These are phyloP conservation scores for Leptoclinus maculatus DNA, from an alignment of 2,797 vertebrate genomes.

Conservation along the genomic window DNA sequence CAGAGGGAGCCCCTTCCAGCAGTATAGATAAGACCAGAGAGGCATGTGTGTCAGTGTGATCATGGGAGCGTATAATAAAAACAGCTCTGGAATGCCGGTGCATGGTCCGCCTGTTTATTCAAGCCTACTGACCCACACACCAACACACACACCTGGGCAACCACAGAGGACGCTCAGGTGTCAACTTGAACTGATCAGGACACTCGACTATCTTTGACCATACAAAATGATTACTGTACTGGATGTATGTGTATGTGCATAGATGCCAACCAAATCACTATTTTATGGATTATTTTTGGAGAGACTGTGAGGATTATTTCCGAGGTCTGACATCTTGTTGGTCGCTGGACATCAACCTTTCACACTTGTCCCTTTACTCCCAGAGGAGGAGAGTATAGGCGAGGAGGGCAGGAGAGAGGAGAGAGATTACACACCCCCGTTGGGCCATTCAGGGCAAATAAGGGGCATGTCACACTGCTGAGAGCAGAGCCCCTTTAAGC, in stretches of 20 bases:
- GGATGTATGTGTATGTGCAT: neutral
- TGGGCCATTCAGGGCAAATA: constrained; percentile 50
- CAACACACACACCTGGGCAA: constrained; percentile 36
- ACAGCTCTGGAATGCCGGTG: constrained; percentile 31
- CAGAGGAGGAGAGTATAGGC: neutral
- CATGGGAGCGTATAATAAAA: constrained; percentile 48
- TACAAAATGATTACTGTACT: neutral
- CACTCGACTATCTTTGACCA: neutral
- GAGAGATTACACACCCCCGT: constrained; percentile 52
- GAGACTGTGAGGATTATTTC: neutral
- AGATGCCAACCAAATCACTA: neutral
- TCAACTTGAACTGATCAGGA: neutral
- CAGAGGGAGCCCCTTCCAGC: constrained; percentile 47
- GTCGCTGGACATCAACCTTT: constrained; percentile 6
- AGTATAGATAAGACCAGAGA: constrained; percentile 59
- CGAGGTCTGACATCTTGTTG: neutral
- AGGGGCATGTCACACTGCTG: constrained; percentile 47
- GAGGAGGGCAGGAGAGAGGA: constrained; percentile 13
- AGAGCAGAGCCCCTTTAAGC: constrained; percentile 61
- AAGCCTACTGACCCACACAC: constrained; percentile 28
- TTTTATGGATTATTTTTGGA: neutral
- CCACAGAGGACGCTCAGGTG: constrained; percentile 8
- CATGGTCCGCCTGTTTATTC: constrained; percentile 36
- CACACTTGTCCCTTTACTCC: constrained; percentile 4
- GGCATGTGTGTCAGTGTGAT: constrained; percentile 51